Evolutionary conservation across 1,140 invertebrate genomes (phyloP).

Genomic region (Notospermus geniculatus): DNA sequence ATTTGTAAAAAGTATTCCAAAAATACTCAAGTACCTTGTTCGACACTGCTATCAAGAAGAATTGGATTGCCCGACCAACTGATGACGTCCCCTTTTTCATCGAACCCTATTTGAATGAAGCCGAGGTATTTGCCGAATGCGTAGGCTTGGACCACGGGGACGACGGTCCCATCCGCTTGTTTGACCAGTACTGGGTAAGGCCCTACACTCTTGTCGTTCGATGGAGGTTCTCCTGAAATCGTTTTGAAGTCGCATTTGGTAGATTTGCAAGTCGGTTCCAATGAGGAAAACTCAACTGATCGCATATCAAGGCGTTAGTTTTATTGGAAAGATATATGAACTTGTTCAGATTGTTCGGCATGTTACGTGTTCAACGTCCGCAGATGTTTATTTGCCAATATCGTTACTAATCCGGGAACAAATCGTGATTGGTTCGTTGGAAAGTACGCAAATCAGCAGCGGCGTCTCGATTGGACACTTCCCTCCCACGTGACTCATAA

Average conservation of each 20-base stretch:
- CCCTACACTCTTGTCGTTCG: slow-evolving; percentile 67
- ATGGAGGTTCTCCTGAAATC: slow-evolving; percentile 58
- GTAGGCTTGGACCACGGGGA: slow-evolving; percentile 85
- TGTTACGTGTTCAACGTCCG: too few relatives aligned
- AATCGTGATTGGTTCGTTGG: too few relatives aligned
- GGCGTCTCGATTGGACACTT: too few relatives aligned
- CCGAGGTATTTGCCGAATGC: slow-evolving; percentile 90
- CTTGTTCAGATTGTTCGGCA: too few relatives aligned
- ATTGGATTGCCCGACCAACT: slow-evolving; percentile 73
- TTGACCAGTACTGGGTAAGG: slow-evolving; percentile 74
- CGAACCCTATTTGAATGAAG: slow-evolving; percentile 69
- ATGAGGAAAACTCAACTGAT: too few relatives aligned
- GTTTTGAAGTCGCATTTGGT: not conserved
- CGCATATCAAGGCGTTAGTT: too few relatives aligned
- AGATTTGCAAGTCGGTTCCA: too few relatives aligned
- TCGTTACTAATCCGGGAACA: too few relatives aligned
- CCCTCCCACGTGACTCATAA: too few relatives aligned
- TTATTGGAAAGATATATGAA: too few relatives aligned
- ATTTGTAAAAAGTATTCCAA: not conserved
- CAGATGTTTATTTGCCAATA: too few relatives aligned
- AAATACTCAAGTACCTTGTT: slow-evolving; percentile 28
- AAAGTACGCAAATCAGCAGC: too few relatives aligned
- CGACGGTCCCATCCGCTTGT: slow-evolving; percentile 69
- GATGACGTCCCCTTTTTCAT: slow-evolving; percentile 69
- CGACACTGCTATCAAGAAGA: slow-evolving; percentile 65